Conservation (phyloP, 2,113 vertebrate species). For the Cyrtonyx montezumae region DNA sequence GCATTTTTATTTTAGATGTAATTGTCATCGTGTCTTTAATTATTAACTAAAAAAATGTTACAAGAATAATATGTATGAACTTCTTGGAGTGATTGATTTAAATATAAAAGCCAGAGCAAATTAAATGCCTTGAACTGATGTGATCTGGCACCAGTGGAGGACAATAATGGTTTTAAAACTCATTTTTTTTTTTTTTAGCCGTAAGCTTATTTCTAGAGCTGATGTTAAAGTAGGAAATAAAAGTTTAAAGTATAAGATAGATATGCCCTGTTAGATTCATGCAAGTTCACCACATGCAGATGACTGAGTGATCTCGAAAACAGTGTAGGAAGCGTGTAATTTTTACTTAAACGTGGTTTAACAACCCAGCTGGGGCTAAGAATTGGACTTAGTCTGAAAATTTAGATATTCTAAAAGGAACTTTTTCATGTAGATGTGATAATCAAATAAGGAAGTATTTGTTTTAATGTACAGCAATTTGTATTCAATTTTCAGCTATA, state of each 20-base stretch:
- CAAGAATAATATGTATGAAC: not conserved
- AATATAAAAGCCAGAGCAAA: slow-evolving; percentile 38
- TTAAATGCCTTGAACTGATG: not conserved
- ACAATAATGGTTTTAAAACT: not conserved
- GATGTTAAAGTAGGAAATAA: not conserved
- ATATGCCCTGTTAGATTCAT: not conserved
- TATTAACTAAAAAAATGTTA: slow-evolving; percentile 38
- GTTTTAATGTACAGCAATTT: not conserved
- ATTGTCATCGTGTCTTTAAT: slow-evolving; percentile 45
- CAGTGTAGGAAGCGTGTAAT: fast-evolving
- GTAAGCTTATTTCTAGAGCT: not conserved
- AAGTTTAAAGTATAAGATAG: not conserved
- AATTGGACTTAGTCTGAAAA: not conserved
- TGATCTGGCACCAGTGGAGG: not conserved
- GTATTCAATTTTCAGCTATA: not conserved
- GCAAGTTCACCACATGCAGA: not conserved
- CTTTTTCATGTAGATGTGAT: not conserved
- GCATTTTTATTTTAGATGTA: slow-evolving; percentile 34
- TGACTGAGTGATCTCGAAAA: not conserved
- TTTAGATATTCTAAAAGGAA: not conserved
- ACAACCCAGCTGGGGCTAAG: not conserved
- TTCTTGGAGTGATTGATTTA: slow-evolving; percentile 48
- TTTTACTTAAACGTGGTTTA: not conserved
- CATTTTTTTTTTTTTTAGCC: slow-evolving; percentile 28
- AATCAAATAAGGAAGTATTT: not conserved